These are phyloP conservation scores for Leptoteleia sp. DNA, from an alignment of 1,140 invertebrate species.

Conservation along the genomic window DNA sequence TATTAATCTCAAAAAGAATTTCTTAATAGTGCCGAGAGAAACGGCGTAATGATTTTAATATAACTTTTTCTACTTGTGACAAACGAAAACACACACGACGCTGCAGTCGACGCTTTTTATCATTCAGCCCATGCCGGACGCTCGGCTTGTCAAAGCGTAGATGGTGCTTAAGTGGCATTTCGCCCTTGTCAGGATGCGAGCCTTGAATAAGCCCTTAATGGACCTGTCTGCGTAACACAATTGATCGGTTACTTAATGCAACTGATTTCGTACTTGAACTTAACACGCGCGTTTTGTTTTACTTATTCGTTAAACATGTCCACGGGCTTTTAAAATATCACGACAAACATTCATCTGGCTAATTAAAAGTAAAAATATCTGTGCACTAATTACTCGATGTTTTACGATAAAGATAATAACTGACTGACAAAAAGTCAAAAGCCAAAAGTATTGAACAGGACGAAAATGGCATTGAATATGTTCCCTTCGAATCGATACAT, in stretches of 20 bases:
- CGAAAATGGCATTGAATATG: constrained; percentile 31
- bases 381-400: constrained; percentile 54
- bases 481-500: constrained; percentile 13
- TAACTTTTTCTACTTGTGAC: neutral
- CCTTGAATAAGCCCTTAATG: constrained; percentile 65
- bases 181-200: constrained; percentile 50
- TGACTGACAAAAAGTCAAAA: constrained; percentile 46
- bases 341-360: constrained; percentile 23
- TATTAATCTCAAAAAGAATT: no score
- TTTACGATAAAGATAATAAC: constrained; percentile 45
- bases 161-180: constrained; percentile 51
- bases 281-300: constrained; percentile 40
- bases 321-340: constrained; percentile 50
- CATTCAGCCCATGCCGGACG: neutral
- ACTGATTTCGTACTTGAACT: constrained; percentile 49
- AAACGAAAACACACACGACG: constrained; percentile 1
- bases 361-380: constrained; percentile 62
- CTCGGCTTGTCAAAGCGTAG: constrained; percentile 33
- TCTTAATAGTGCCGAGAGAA: no score
- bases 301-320: constrained; percentile 36
- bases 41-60: no score
- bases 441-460: constrained; percentile 23
- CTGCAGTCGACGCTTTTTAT: neutral
- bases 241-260: constrained; percentile 61
- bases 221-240: constrained; percentile 53